Evolutionary conservation across 2,113 vertebrate species (phyloP).

Genomic region (Bolborhynchus lineola): DNA sequence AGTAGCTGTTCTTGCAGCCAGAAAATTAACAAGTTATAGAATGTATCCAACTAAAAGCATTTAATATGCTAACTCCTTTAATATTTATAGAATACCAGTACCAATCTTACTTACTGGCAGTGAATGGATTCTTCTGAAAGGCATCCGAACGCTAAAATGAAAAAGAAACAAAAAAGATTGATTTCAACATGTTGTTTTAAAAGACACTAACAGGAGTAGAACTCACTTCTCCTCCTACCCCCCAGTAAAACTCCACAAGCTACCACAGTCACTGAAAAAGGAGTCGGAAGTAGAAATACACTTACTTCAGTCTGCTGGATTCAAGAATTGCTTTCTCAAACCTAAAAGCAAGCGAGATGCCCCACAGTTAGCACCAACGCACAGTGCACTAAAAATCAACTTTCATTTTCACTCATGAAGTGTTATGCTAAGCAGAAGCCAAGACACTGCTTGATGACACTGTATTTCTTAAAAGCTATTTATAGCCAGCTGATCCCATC

Average conservation of each 20-base stretch:
- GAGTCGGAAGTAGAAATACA: background rate
- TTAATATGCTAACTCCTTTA: background rate
- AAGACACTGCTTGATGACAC: background rate
- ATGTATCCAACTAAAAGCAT: background rate
- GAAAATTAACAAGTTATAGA: background rate
- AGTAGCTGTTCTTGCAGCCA: background rate
- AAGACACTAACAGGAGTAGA: background rate
- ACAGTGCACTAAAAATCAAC: background rate
- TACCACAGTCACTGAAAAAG: background rate
- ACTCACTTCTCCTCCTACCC: background rate
- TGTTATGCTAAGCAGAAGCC: background rate
- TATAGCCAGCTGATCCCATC: background rate
- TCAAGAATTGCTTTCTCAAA: conserved; percentile 35
- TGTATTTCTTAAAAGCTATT: background rate
- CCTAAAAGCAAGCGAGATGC: background rate
- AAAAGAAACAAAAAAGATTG: background rate
- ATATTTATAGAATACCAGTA: background rate
- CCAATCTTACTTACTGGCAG: conserved; percentile 72
- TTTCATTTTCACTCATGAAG: background rate
- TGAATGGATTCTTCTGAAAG: conserved; percentile 72
- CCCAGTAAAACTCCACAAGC: background rate
- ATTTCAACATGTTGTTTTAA: background rate
- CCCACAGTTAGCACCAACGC: background rate
- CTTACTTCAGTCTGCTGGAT: conserved; percentile 30
- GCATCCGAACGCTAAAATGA: conserved; percentile 56